Evolutionary conservation across 2,888 invertebrate genomes (phyloP).

Genomic region (Lepidocyrtinus sp.): DNA sequence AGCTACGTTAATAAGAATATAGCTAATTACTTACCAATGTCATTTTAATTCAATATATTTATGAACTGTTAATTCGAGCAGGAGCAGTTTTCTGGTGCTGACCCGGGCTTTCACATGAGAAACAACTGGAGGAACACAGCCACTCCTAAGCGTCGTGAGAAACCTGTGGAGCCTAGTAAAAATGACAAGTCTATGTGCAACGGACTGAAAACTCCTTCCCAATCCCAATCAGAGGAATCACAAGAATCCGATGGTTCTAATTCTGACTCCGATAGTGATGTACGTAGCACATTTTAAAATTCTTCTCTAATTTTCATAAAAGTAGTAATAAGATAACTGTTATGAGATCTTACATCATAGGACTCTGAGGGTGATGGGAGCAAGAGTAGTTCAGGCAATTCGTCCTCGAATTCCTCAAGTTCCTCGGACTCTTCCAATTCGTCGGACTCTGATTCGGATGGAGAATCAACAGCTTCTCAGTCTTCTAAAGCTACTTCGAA

Average conservation of each 20-base stretch:
- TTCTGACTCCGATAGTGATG: constrained; percentile 53
- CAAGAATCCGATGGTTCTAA: constrained; percentile 65
- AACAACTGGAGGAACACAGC: constrained; percentile 65
- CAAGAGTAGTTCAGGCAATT: constrained; percentile 53
- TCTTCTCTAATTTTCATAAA: not conserved
- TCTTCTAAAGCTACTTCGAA: constrained; percentile 31
- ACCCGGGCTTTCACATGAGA: constrained; percentile 56
- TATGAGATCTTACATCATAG: constrained; percentile 70
- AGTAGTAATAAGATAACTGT: not conserved
- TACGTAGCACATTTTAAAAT: not conserved
- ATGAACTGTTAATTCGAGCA: too few relatives aligned
- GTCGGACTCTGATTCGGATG: constrained; percentile 66
- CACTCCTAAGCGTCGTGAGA: constrained; percentile 49
- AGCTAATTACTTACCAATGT: too few relatives aligned
- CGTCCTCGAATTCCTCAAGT: constrained; percentile 41
- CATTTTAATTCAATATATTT: too few relatives aligned
- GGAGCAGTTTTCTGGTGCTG: constrained; percentile 55
- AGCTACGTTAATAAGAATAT: too few relatives aligned
- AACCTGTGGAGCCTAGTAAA: constrained; percentile 49
- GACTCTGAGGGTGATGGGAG: constrained; percentile 71
- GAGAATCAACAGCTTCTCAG: constrained; percentile 60
- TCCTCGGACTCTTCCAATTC: constrained; percentile 52
- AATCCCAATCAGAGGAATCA: constrained; percentile 67
- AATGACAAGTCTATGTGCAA: constrained; percentile 64
- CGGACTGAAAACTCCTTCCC: constrained; percentile 59